Base-by-base conservation (phyloP, 2,113 vertebrate species). In the Brienomyrus longianalis region DNA sequence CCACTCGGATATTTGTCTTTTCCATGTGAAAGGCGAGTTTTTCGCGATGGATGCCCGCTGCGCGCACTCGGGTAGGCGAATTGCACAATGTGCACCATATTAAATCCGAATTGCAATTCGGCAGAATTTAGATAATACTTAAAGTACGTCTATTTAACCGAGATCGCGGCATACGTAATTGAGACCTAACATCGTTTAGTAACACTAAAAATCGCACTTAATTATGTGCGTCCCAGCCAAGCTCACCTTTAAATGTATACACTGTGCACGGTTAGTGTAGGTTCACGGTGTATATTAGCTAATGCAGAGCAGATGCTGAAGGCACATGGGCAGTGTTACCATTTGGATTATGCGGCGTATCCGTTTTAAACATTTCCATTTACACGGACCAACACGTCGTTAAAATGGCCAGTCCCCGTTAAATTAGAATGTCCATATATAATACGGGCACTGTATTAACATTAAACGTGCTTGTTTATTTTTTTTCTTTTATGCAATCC, bases 1-100 rank as follows among this genome's bases (percentile, higher is more conserved):
- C 89, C 70, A 90, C 56, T 91, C 93, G 1, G 95, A 95, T 77
- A 92, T 96, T 51, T 95, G 95, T 83, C 95, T 96, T 85, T 96
- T 95, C 90, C 92, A 92, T n/a, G 92, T 94, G 17, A 93, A 93
- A 74, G 94, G 92, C 5, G 94, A 95, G 80, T 96, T 95, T 87
- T 95, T 93, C 70, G 95, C 95, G 8, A 94, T 96, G 95, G 95
- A 96, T 87, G 95, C 95, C 23, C 95, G 95, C 87, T 96, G 95
- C 54, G 86, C 95, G 11, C 95, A 96, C 92, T 92, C 94, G 31
- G 95, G 95, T 96, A 93, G 86, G 90, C 50, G 51, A 70, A 88
- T 31, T 27, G 27, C 39, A 70, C 21, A 27, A 11, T 52, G 3
- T 8, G 5, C 10, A 21, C 45, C 83, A 7, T 43, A 43, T 77